Base-by-base conservation (phyloP, 2,888 invertebrate species). In the Chalcis sispes region DNA sequence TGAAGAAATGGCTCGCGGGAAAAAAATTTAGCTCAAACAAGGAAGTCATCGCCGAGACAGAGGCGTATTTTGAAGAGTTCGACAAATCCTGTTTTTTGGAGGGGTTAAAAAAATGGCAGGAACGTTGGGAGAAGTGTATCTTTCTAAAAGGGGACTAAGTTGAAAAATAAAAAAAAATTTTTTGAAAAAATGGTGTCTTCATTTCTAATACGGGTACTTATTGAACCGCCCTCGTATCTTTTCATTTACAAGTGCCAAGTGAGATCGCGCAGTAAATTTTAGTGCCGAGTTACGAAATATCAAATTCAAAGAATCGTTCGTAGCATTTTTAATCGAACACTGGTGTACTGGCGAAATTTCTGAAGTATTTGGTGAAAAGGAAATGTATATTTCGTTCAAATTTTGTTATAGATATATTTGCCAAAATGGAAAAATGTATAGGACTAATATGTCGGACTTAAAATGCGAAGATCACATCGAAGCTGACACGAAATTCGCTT, bases 321-420 rank as follows among this genome's bases (percentile, higher is more conserved):
- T 46, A 3, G 8, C 46, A 15, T 46, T 46, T 46, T 46, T 46
- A 15, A 46, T 46, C 4, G 46, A 46, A n/a, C 46, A 46, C 15
- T 46, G 46, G 46, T 8, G 46, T n/a, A 46, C 8, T 15, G 46
- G 15, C 15, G 46, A 46, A 46, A n/a, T 46, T n/a, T 5, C 46
- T 3, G 8, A 7, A 46, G 4, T 46, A n/a, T 15, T 46, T 15
- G 46, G n/a, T 15, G n/a, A n/a, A 2, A 46, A 46, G 15, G 15
- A 46, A 46, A 46, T 46, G 2, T 46, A 46, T 46, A 46, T 46
- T 46, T 46, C 46, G n/a, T 46, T 15, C 46, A 46, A 46, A 46
- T 46, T 15, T n/a, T 46, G 46, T 46, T n/a, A 46, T n/a, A 46
- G 15, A 46, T 46, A 46, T 46, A 46, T 46, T n/a, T 8, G 46